Evolutionary conservation across 92 coral and sea anemone genomes (phyloP).

Genomic region (Umimayanthus chanpuru): DNA sequence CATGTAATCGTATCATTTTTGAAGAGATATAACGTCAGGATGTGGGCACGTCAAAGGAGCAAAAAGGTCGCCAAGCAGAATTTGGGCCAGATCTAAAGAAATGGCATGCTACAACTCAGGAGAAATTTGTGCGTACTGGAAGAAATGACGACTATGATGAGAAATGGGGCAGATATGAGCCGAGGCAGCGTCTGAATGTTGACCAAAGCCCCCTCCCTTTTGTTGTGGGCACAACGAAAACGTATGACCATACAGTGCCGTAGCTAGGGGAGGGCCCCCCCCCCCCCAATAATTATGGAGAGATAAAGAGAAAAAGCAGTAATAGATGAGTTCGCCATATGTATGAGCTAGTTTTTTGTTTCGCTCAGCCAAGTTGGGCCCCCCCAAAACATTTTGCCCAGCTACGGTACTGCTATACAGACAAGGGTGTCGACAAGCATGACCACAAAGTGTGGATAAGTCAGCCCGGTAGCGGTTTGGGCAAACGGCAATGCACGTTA

Average conservation of each 20-base stretch:
- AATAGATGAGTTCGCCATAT: no score
- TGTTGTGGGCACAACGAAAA: constrained; percentile 1
- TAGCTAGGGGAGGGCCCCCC: no score
- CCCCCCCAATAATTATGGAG: no score
- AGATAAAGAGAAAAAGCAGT: no score
- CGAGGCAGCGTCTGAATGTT: constrained; percentile 37
- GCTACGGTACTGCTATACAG: no score
- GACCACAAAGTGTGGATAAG: constrained; percentile 17
- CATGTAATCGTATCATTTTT: constrained; percentile 10
- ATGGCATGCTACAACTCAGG: background rate
- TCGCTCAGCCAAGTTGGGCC: no score
- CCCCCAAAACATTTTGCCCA: no score
- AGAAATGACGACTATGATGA: constrained; percentile 34
- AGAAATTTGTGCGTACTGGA: no score
- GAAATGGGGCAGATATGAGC: constrained; percentile 42
- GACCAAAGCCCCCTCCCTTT: constrained; percentile 53
- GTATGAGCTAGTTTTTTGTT: no score
- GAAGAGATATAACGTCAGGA: background rate
- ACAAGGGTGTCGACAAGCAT: background rate
- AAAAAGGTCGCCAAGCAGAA: background rate
- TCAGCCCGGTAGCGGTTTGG: background rate
- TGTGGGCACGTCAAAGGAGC: background rate
- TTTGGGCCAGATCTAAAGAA: constrained; percentile 17
- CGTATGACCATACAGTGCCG: constrained; percentile 24
- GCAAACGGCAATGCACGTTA: background rate